Conservation (phyloP, 2,888 invertebrate genomes). For the Microchrysa polita region DNA sequence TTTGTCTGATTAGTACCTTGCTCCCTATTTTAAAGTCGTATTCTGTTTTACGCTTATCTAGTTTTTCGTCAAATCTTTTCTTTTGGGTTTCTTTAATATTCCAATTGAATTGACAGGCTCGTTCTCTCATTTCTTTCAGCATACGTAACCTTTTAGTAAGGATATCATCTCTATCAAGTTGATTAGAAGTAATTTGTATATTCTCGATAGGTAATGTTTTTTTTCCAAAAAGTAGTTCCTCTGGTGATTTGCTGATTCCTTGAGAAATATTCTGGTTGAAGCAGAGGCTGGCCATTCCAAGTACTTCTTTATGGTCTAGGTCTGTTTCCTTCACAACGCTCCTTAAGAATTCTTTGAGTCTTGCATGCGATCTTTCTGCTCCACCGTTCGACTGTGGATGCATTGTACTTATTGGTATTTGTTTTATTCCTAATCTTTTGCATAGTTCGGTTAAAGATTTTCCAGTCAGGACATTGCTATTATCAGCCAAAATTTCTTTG, state of each 20-base stretch:
- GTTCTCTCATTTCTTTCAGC: neutral
- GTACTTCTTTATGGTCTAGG: neutral
- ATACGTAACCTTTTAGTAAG: neutral
- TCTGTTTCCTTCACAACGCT: neutral
- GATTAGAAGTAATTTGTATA: neutral
- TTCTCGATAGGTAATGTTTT: neutral
- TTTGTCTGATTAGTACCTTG: no score
- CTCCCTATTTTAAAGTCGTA: neutral
- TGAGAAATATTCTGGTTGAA: neutral
- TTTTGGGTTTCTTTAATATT: neutral
- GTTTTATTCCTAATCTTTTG: neutral
- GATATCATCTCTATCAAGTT: no score
- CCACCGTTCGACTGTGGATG: neutral
- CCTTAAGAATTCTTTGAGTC: neutral
- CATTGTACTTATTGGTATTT: neutral
- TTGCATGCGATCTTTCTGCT: neutral
- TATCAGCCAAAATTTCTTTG: neutral
- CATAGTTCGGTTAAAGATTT: neutral
- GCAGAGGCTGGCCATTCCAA: neutral
- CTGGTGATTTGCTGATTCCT: neutral
- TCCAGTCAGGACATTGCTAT: neutral
- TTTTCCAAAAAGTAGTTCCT: neutral
- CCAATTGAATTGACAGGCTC: neutral
- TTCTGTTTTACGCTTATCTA: no score
- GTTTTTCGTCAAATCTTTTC: neutral